phyloP scores from a whole-genome alignment of 2,113 vertebrate species.

The Fulica atra region DNA sequence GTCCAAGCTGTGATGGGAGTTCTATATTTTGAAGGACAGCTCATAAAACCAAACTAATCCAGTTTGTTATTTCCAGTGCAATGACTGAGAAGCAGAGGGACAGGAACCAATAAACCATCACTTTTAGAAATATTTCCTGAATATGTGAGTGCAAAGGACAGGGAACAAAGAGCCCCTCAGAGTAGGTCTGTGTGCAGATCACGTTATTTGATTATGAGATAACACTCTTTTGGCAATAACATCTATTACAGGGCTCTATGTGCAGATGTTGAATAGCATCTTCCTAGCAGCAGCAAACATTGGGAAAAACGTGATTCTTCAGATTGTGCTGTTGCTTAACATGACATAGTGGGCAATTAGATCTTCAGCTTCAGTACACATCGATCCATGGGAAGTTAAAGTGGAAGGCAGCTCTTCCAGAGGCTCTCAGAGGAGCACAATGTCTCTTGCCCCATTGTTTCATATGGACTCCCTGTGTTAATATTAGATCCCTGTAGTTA shows the following conservation, averaged over 20 bases:
- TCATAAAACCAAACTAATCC: not conserved
- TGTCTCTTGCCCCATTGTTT: not conserved
- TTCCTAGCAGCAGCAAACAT: not conserved
- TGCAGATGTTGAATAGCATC: not conserved
- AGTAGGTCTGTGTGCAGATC: not conserved
- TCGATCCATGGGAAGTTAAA: not conserved
- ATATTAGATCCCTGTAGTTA: not conserved
- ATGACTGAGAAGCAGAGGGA: not conserved
- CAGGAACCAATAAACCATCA: not conserved
- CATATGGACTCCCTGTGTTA: rapidly evolving
- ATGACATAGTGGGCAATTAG: not conserved
- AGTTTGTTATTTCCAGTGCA: not conserved
- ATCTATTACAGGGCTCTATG: not conserved
- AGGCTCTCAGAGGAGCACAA: rapidly evolving
- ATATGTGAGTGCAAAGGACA: rapidly evolving
- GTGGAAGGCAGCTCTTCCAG: not conserved
- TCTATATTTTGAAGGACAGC: not conserved
- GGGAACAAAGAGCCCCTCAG: not conserved
- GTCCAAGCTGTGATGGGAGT: not conserved
- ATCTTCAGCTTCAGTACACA: not conserved
- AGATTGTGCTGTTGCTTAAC: not conserved
- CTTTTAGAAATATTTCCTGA: not conserved
- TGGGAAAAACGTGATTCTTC: not conserved
- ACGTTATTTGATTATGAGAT: not conserved
- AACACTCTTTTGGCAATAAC: not conserved